Conservation (phyloP, 2,888 invertebrate genomes). For the Drosophila formosana region DNA sequence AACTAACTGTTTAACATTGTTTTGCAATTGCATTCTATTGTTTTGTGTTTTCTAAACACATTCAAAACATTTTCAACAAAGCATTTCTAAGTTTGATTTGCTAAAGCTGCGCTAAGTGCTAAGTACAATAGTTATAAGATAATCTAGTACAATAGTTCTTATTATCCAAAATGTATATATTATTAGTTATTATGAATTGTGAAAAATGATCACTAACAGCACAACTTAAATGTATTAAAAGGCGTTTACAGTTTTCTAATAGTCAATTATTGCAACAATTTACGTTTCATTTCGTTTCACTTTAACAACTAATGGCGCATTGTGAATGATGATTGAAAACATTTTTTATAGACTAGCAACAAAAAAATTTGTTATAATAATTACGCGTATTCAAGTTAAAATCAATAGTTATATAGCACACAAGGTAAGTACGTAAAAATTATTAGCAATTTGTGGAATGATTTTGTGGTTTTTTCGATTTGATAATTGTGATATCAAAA, state of each 20-base stretch:
- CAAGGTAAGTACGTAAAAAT: conserved; percentile 30
- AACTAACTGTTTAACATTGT: conserved; percentile 48
- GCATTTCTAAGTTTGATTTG: conserved; percentile 70
- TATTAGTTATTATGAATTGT: conserved; percentile 24
- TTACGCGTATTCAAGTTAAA: conserved; percentile 41
- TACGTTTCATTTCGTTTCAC: conserved; percentile 38
- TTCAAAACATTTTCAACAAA: conserved; percentile 69
- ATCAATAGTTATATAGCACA: conserved; percentile 54
- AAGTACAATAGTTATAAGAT: conserved; percentile 44
- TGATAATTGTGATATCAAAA: conserved; percentile 21
- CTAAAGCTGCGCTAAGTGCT: conserved; percentile 76
- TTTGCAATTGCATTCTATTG: conserved; percentile 48
- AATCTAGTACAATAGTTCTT: conserved; percentile 19
- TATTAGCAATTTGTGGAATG: conserved; percentile 39
- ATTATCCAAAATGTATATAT: conserved; percentile 18
- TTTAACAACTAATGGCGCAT: conserved; percentile 65
- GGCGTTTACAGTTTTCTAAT: conserved; percentile 55
- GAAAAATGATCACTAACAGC: conserved; percentile 61
- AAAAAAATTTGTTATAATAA: conserved; percentile 47
- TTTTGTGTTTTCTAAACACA: conserved; percentile 56
- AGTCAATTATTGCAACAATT: conserved; percentile 73
- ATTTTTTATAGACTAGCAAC: conserved; percentile 68
- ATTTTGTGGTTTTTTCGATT: conserved; percentile 13
- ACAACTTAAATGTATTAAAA: conserved; percentile 71
- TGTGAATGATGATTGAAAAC: conserved; percentile 49